These are phyloP conservation scores for Entomobrya multifasciata DNA, from an alignment of 2,888 invertebrate genomes.

Conservation along the genomic window DNA sequence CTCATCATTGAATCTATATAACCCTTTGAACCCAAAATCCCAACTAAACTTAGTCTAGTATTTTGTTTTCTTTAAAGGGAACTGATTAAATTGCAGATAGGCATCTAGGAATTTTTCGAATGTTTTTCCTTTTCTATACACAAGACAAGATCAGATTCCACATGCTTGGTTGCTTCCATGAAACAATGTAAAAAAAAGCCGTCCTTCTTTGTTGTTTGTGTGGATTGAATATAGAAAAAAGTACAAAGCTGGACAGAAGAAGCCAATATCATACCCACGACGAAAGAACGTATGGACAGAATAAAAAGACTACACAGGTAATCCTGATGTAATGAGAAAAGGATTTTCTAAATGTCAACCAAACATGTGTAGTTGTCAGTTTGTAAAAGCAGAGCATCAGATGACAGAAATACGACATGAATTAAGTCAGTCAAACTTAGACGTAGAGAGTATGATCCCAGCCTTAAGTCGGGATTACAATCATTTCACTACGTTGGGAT, in stretches of 20 bases:
- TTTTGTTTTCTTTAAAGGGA: conserved; percentile 11
- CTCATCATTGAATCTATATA: not conserved
- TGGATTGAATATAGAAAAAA: no score
- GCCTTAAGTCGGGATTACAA: no score
- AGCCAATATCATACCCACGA: no score
- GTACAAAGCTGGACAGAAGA: no score
- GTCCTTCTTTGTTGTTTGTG: no score
- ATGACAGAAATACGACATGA: no score
- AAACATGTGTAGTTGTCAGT: no score
- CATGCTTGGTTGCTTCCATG: not conserved
- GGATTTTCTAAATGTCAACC: no score
- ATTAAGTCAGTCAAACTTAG: no score
- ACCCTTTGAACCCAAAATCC: not conserved
- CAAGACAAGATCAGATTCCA: not conserved
- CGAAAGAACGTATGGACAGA: not conserved
- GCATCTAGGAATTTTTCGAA: conserved; percentile 42
- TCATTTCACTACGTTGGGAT: no score
- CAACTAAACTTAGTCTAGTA: conserved; percentile 18
- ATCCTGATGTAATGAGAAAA: not conserved
- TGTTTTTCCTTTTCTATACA: not conserved
- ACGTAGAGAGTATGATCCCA: no score
- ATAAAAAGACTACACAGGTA: not conserved
- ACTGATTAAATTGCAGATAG: conserved; percentile 8
- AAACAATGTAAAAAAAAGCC: not conserved
- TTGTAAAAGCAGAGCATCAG: no score